Percentiles rank a stretch among this genome's conserved stretches.
Conservation (phyloP, 2,113 vertebrate species). For the Salvelinus alpinus region DNA sequence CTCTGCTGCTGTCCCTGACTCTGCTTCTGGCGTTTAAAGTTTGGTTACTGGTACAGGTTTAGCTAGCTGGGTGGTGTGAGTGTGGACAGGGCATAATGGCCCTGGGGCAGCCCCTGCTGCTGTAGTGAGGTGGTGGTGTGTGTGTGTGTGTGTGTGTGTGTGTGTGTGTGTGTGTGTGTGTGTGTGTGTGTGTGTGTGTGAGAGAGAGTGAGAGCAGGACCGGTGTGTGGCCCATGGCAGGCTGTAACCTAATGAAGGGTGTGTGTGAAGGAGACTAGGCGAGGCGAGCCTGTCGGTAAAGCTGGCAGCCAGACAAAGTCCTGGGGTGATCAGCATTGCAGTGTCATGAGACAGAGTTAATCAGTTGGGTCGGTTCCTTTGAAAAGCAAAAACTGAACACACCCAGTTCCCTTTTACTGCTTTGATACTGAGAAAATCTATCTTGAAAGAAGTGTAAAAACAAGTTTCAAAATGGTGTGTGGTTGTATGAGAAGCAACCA, state of each 20-base stretch:
- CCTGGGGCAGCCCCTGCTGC: not conserved
- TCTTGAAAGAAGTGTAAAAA: not conserved
- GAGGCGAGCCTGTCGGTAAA: slow-evolving; percentile 35
- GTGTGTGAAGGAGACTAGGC: slow-evolving; percentile 41
- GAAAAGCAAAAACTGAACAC: slow-evolving; percentile 23
- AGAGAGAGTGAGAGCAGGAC: not conserved
- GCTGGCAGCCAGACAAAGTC: slow-evolving; percentile 34
- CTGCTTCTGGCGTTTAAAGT: not conserved
- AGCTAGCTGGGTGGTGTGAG: not conserved
- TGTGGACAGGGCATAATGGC: not conserved
- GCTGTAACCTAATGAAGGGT: slow-evolving; percentile 41
- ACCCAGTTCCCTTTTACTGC: not conserved
- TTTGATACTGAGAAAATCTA: not conserved
- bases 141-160: not conserved
- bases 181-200: too few relatives aligned
- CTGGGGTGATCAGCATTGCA: slow-evolving; percentile 36
- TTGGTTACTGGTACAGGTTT: too few relatives aligned
- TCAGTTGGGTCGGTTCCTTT: slow-evolving; percentile 51
- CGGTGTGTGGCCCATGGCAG: slow-evolving; percentile 30
- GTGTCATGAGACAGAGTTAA: slow-evolving; percentile 52
- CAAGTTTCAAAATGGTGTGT: not conserved
- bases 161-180: not conserved
- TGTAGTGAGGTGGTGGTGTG: slow-evolving; percentile 8
- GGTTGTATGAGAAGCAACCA: too few relatives aligned
- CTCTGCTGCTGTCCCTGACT: slow-evolving; percentile 63